A percentile compares a stretch with the other conserved stretches of the same genome.
Evolutionary conservation across 2,888 invertebrate genomes (phyloP).

Genomic region (Perithous albicinctus): DNA sequence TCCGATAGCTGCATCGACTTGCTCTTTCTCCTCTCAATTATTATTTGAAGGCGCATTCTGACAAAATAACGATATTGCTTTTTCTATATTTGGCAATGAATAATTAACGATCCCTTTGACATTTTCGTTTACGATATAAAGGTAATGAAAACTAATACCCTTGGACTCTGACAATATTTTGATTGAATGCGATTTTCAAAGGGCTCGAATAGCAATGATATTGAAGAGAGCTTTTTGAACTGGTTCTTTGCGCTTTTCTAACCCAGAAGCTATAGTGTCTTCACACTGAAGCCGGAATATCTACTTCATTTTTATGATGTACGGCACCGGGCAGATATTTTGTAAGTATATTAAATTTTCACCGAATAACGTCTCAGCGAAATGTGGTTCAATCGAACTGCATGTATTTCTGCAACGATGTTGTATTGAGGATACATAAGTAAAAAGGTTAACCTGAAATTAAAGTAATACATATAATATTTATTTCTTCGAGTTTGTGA

Average conservation of each 20-base stretch:
- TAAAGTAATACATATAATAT: background rate
- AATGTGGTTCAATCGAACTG: background rate
- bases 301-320: background rate
- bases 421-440: background rate
- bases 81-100: too few species aligned
- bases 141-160: background rate
- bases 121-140: slow-evolving; percentile 14
- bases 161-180: background rate
- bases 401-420: background rate
- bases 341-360: background rate
- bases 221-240: background rate
- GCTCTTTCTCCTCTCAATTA: background rate
- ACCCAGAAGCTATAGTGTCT: background rate
- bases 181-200: slow-evolving; percentile 27
- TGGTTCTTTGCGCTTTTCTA: slow-evolving; percentile 1
- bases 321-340: background rate
- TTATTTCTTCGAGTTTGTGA: background rate
- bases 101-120: background rate
- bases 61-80: background rate
- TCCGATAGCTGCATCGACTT: background rate
- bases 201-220: background rate
- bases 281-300: background rate
- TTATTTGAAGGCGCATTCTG: background rate
- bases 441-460: background rate
- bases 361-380: background rate